Base-by-base conservation (phyloP, 2,797 vertebrate species). In the Triplophysa yarkandensis region DNA sequence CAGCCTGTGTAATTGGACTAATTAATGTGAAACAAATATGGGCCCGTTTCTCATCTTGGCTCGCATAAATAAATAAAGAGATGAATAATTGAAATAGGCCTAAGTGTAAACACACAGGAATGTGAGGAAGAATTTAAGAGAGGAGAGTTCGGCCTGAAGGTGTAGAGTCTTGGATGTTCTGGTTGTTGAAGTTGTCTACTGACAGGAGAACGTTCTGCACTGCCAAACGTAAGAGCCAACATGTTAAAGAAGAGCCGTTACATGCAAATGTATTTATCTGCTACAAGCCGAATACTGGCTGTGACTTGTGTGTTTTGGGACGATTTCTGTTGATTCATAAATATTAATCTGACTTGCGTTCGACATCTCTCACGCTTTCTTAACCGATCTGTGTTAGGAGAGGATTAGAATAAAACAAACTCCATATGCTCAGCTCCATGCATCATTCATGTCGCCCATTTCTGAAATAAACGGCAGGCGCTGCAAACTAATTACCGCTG, bases 31-130 rank as follows among this genome's bases (percentile, higher is more conserved):
- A 72, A 50, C 61, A 36, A 66, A 73, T 77, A 43, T 72, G 27
- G 27, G 50, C 58, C 52, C 74, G 55, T 76, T 48, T 80, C 54
- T 48, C 36, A 67, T 46, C 69, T 66, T 34, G 44, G 71, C 76
- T 78, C 63, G 63, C 48, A 77, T 79, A 71, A 83, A 80, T 80
- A 83, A 83, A 77, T 80, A 72, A 83, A n/a, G 5, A 23, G 28
- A 74, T 83, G 76, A 83, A 80, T 83, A 79, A 80, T 80, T 76
- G 71, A 76, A 73, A 46, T 36, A 11, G 55, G 10, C 32, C 50
- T 64, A 62, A 80, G 75, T 62, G 62, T 63, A 75, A 78, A 76
- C 80, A 81, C 68, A 65, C 46, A 19, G 55, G 68, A 78, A 52
- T 76, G 54, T 17, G 61, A 34, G 19, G 55, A 21, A 70, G 75